Evolutionary conservation across 2,113 vertebrate genomes (phyloP), one percentile per base, ranked within the genome.

Genomic region (Charina bottae): DNA sequence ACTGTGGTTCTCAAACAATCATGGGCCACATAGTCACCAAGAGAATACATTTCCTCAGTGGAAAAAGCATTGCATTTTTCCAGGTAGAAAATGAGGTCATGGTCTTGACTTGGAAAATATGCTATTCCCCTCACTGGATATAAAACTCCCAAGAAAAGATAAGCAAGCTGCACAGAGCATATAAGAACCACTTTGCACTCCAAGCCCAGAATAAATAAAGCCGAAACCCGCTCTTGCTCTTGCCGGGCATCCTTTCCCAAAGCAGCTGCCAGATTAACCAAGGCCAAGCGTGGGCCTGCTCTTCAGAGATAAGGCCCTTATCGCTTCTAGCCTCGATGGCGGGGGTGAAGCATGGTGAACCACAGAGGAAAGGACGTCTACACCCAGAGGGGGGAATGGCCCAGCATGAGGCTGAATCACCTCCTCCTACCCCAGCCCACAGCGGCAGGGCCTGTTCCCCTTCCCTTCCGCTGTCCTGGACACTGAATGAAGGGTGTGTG

Each of bases 231-330:
- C 90, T 42, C 26, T 49, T 17, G 64, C 15, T 54, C 28, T 91
- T 54, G 24, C 53, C 37, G 7, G 55, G 54, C 55, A 23, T 4
- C 33, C 15, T 6, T 42, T 28, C 78, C 24, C 11, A n/a, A 4
- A 10, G n/a, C n/a, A 15, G 24, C 58, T 87, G 55, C 53, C 37
- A 59, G 59, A 19, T 58, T 56, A 83, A 26, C 28, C 17, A 54
- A 86, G 90, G 85, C 60, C 26, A 92, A 84, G 19, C 3, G 0
- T 2, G 13, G 17, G 12, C 19, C 24, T 93, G 68, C n/a, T 84
- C 2, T 90, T 83, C 88, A 59, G 33, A 87, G 83, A 90, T 85
- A 92, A 90, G 42, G 26, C 28, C 54, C 56, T 90, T 84, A 90
- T 90, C 85, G 46, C 6, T 54, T 24, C 85, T 24, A 13, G n/a